Conservation (phyloP, 2,888 invertebrate species). For the Trisateles emortualis region DNA sequence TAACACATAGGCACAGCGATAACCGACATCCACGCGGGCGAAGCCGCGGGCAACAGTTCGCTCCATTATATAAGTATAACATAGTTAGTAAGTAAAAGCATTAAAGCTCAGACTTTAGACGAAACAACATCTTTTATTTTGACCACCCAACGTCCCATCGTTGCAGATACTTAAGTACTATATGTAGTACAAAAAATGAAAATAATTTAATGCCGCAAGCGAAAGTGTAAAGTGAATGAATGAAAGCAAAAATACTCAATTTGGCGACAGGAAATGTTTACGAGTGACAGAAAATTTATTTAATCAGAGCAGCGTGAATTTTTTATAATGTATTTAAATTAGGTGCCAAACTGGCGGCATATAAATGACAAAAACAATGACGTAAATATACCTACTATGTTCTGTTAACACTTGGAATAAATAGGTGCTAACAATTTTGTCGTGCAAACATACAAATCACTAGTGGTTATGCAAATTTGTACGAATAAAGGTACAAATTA, state of each 20-base stretch:
- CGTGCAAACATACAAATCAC: constrained; percentile 31
- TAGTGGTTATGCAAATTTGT: constrained; percentile 18
- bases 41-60: too few species aligned
- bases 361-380: constrained; percentile 45
- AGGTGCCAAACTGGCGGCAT: constrained; percentile 13
- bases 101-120: too few species aligned
- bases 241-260: not conserved
- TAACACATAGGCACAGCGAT: too few species aligned
- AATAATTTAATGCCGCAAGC: too few species aligned
- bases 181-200: too few species aligned
- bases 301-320: constrained; percentile 35
- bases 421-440: constrained; percentile 45
- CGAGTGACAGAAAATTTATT: constrained; percentile 17
- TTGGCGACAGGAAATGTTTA: constrained; percentile 29
- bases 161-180: too few species aligned
- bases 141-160: too few species aligned
- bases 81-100: too few species aligned
- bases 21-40: too few species aligned
- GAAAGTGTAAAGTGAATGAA: not conserved
- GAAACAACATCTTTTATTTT: too few species aligned
- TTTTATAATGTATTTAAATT: constrained; percentile 37
- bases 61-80: too few species aligned
- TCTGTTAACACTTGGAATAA: constrained; percentile 42
- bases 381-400: constrained; percentile 38
- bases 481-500: not conserved